Conservation (phyloP, 2,113 vertebrate genomes). For the Callipepla californica region DNA sequence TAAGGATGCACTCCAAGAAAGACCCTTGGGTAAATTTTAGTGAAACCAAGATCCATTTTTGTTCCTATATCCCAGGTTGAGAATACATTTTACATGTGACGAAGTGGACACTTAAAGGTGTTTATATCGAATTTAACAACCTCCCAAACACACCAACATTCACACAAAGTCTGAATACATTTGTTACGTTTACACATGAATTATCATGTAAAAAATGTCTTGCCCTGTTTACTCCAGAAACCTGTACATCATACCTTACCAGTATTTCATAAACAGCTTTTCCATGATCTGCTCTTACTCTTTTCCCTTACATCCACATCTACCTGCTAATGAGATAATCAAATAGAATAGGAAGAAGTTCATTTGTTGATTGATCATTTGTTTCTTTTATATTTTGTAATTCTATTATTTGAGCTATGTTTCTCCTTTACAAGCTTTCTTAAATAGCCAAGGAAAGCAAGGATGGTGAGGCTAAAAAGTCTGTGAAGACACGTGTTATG, state of each 20-base stretch:
- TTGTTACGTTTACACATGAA: background rate
- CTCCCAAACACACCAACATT: background rate
- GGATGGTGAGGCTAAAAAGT: background rate
- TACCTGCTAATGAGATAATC: background rate
- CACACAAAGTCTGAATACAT: background rate
- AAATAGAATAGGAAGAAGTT: background rate
- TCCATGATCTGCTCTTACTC: background rate
- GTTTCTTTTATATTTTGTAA: background rate
- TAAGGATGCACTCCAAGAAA: background rate
- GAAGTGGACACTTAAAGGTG: background rate
- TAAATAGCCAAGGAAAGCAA: background rate
- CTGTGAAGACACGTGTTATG: rapidly evolving
- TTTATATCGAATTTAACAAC: background rate
- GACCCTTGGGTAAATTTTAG: background rate
- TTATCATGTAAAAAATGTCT: background rate
- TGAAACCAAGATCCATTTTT: background rate
- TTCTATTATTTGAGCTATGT: background rate
- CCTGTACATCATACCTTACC: background rate
- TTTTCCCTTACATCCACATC: background rate
- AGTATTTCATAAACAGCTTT: background rate
- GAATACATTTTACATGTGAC: background rate
- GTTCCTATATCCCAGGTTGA: background rate
- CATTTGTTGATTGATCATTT: background rate
- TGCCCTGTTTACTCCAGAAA: background rate
- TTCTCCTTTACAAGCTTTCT: background rate